These are phyloP conservation scores for Congeria kusceri DNA, from an alignment of 2,888 invertebrate species.

Conservation along the genomic window DNA sequence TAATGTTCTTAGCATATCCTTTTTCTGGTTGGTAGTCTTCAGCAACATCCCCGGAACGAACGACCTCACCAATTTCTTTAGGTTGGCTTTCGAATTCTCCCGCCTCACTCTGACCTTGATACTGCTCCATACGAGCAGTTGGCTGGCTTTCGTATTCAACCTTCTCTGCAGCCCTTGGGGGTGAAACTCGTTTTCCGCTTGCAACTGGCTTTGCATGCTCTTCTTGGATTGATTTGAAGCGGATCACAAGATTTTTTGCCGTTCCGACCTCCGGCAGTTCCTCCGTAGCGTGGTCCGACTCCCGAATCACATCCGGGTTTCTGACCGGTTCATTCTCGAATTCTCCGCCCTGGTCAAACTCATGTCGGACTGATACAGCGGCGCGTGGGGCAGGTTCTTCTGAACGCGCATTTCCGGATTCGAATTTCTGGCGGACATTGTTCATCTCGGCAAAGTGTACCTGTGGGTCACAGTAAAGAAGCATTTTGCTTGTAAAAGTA, in stretches of 20 bases:
- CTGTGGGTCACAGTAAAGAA: conserved; percentile 51
- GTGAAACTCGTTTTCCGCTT: conserved; percentile 64
- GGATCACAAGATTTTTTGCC: conserved; percentile 67
- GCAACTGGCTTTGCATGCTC: conserved; percentile 48
- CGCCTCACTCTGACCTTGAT: conserved; percentile 72
- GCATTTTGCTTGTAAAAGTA: neutral
- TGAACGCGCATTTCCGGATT: conserved; percentile 52
- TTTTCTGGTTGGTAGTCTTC: conserved; percentile 83
- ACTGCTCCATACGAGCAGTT: conserved; percentile 58
- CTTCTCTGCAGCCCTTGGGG: conserved; percentile 64
- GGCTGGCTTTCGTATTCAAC: conserved; percentile 75
- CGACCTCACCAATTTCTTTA: conserved; percentile 68
- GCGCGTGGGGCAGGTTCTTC: conserved; percentile 41
- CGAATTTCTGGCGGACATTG: conserved; percentile 69
- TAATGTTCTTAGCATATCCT: conserved; percentile 93
- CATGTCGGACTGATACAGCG: conserved; percentile 59
- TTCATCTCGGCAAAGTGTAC: conserved; percentile 72
- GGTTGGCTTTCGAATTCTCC: conserved; percentile 80
- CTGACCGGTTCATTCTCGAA: conserved; percentile 76
- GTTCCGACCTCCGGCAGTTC: conserved; percentile 71
- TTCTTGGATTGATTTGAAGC: conserved; percentile 64
- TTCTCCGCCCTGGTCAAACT: conserved; percentile 73
- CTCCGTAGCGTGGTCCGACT: conserved; percentile 59
- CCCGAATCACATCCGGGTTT: conserved; percentile 68
- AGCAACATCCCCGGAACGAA: conserved; percentile 66